Percentiles rank a stretch among this genome's conserved stretches.
Evolutionary conservation across 2,113 vertebrate genomes (phyloP).

Genomic region (Isichthys henryi): DNA sequence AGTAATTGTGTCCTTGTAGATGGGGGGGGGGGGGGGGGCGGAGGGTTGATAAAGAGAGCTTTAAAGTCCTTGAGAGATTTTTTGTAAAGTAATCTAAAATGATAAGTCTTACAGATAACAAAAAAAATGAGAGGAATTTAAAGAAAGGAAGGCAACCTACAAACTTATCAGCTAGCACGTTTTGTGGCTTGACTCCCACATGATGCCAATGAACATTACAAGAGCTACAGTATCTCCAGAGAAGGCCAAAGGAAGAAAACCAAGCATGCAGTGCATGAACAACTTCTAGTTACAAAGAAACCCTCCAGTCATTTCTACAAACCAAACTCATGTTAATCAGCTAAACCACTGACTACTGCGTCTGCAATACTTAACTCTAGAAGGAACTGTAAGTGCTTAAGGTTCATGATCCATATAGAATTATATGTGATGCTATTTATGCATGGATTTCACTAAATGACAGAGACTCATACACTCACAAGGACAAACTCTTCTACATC

Average conservation of each 20-base stretch:
- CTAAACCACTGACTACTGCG: not conserved
- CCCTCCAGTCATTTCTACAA: not conserved
- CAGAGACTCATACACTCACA: not conserved
- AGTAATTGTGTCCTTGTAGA: not conserved
- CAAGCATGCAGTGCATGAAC: not conserved
- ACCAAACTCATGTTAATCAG: not conserved
- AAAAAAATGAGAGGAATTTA: conserved; percentile 7
- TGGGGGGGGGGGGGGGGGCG: not conserved
- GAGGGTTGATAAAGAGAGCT: not conserved
- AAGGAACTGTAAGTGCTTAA: not conserved
- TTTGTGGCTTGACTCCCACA: conserved; percentile 7
- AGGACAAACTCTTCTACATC: not conserved
- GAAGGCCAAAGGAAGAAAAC: not conserved
- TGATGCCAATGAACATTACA: not conserved
- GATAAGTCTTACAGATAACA: conserved; percentile 2
- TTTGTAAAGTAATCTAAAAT: conserved; percentile 4
- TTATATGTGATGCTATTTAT: not conserved
- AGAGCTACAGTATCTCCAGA: not conserved
- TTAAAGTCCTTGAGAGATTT: conserved; percentile 13
- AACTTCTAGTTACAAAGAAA: not conserved
- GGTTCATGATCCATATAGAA: not conserved
- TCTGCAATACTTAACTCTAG: not conserved
- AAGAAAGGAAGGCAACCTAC: not conserved
- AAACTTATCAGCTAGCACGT: not conserved
- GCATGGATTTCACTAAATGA: not conserved